These are phyloP conservation scores for Anoplolepis gracilipes DNA, from an alignment of 1,140 invertebrate genomes.

Conservation along the genomic window DNA sequence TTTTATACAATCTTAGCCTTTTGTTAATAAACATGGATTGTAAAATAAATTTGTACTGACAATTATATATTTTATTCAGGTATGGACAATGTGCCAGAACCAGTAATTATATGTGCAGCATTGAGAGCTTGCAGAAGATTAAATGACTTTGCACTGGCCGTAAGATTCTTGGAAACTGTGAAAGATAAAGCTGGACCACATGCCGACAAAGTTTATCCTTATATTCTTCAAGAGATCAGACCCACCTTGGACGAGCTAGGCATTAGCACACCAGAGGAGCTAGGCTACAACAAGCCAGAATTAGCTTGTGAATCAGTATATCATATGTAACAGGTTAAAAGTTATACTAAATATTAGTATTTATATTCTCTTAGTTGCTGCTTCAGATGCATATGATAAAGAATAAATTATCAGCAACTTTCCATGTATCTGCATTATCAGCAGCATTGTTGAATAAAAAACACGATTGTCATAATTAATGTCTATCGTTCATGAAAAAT, in stretches of 20 bases:
- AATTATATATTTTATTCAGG: slow-evolving; percentile 84
- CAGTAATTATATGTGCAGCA: slow-evolving; percentile 96
- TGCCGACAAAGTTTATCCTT: slow-evolving; percentile 94
- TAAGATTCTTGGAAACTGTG: slow-evolving; percentile 96
- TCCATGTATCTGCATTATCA: slow-evolving; percentile 43
- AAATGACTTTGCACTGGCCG: slow-evolving; percentile 97
- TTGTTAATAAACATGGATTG: neutral
- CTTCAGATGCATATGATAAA: slow-evolving; percentile 8
- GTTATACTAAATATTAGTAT: slow-evolving; percentile 61
- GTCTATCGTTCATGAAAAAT: neutral
- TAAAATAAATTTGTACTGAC: neutral
- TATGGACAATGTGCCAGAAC: slow-evolving; percentile 98
- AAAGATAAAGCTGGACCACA: slow-evolving; percentile 96
- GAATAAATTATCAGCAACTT: slow-evolving; percentile 8
- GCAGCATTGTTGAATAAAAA: slow-evolving; percentile 62
- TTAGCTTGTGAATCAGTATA: slow-evolving; percentile 92
- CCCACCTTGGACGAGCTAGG: slow-evolving; percentile 97
- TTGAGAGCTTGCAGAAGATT: slow-evolving; percentile 96
- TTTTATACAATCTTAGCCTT: neutral
- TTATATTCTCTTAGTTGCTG: slow-evolving; percentile 51
- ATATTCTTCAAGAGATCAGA: slow-evolving; percentile 96
- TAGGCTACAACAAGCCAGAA: slow-evolving; percentile 99
- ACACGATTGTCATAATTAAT: neutral
- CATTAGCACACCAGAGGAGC: slow-evolving; percentile 96
- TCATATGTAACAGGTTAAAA: slow-evolving; percentile 86